Percentiles rank a stretch among this genome's conserved stretches.
phyloP scores from a whole-genome alignment of 2,888 invertebrate species.

The Pandemis heparana region DNA sequence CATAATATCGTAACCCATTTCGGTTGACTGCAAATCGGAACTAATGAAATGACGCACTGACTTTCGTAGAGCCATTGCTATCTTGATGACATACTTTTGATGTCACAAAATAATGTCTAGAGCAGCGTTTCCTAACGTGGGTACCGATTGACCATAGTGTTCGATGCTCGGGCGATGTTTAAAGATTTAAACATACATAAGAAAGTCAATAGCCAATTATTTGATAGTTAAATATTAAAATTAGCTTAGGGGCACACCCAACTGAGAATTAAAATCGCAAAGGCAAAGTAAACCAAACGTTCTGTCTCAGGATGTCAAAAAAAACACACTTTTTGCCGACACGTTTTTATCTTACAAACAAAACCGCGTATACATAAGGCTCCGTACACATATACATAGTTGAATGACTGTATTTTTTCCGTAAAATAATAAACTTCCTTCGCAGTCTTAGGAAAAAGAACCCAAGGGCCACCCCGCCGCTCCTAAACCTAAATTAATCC shows the following conservation, averaged over 20 bases:
- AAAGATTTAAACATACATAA: too few relatives aligned
- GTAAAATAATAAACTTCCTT: too few relatives aligned
- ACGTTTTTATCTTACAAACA: conserved; percentile 32
- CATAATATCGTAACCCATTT: not conserved
- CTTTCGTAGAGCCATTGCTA: not conserved
- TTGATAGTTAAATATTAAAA: not conserved
- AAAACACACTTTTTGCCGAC: conserved; percentile 26
- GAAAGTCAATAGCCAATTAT: too few relatives aligned
- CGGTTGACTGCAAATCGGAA: not conserved
- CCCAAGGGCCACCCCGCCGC: too few relatives aligned
- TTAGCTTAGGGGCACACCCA: not conserved
- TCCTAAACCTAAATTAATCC: too few relatives aligned
- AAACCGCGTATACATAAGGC: conserved; percentile 25
- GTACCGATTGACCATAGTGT: too few relatives aligned
- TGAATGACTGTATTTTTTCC: too few relatives aligned
- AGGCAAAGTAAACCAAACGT: not conserved
- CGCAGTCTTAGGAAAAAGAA: too few relatives aligned
- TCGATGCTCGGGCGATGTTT: too few relatives aligned
- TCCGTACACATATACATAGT: not conserved
- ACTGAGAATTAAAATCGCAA: not conserved
- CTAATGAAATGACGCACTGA: not conserved
- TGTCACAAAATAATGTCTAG: not conserved
- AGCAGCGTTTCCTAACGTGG: not conserved
- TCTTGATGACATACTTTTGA: not conserved
- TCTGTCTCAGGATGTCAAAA: conserved; percentile 13